Conservation (phyloP, 2,888 invertebrate genomes). For the Panopea generosa region DNA sequence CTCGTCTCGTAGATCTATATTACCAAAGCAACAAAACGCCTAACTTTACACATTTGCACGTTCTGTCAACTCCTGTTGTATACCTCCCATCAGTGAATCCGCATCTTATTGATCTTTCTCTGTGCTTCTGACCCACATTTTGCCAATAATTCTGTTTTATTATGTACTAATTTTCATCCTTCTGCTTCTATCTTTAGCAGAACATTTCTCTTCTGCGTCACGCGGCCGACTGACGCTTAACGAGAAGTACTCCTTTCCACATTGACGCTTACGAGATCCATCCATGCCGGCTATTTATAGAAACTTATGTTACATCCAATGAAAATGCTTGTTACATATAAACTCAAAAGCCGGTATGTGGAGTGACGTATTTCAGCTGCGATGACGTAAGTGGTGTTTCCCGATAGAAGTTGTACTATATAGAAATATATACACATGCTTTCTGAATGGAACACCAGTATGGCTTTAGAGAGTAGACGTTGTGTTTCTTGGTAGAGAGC, state of each 20-base stretch:
- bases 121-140: constrained; percentile 21
- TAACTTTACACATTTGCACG: too few relatives aligned
- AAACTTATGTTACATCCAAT: constrained; percentile 45
- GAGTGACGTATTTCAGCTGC: constrained; percentile 55
- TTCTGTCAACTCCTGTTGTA: not conserved
- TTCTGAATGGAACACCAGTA: constrained; percentile 29
- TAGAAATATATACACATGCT: constrained; percentile 43
- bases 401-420: constrained; percentile 60
- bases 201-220: constrained; percentile 38
- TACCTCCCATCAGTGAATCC: constrained; percentile 6
- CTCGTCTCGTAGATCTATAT: too few relatives aligned
- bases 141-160: constrained; percentile 28
- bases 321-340: constrained; percentile 45
- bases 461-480: constrained; percentile 2
- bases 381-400: constrained; percentile 65
- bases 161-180: constrained; percentile 39
- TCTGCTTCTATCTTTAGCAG: constrained; percentile 30
- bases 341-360: constrained; percentile 21
- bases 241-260: constrained; percentile 33
- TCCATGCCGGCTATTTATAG: constrained; percentile 25
- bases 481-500: not conserved
- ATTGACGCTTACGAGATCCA: constrained; percentile 38
- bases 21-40: too few relatives aligned
- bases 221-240: constrained; percentile 37
- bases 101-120: constrained; percentile 7